Conservation (phyloP, 2,113 vertebrate genomes). For the Chamaea fasciata region DNA sequence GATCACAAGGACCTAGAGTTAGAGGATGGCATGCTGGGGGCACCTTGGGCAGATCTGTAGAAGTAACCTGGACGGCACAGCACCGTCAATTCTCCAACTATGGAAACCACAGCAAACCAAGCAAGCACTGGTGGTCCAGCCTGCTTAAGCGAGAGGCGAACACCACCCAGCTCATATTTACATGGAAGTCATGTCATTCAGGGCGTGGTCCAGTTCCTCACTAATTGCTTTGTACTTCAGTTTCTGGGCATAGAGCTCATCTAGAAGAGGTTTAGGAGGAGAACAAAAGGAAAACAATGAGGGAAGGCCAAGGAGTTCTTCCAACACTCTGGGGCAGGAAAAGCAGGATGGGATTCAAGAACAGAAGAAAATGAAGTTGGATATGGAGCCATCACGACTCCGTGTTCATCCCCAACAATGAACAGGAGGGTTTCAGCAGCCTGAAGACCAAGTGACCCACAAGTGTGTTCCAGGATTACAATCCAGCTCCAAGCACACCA, state of each 20-base stretch:
- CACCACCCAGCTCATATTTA: constrained; percentile 78
- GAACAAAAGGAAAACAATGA: constrained; percentile 40
- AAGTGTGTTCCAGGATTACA: not conserved
- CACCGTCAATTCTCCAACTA: not conserved
- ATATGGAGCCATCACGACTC: not conserved
- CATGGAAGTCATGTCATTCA: constrained; percentile 99
- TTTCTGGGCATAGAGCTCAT: constrained; percentile 98
- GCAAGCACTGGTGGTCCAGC: constrained; percentile 11
- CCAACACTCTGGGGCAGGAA: not conserved
- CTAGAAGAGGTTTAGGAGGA: constrained; percentile 61
- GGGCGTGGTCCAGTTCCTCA: constrained; percentile 97
- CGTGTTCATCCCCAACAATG: accelerated
- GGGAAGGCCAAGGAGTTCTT: constrained; percentile 28
- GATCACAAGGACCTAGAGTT: not conserved
- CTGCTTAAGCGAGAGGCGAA: constrained; percentile 9
- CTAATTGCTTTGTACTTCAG: constrained; percentile 99
- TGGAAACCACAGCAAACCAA: constrained; percentile 17
- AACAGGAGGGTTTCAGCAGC: not conserved
- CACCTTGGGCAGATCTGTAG: constrained; percentile 23
- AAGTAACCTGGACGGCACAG: constrained; percentile 6
- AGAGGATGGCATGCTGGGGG: not conserved
- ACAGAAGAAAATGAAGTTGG: not conserved
- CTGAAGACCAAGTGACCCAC: not conserved
- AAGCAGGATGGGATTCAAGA: not conserved
- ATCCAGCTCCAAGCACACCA: not conserved